Conservation (phyloP, 2,888 invertebrate species). For the Atrina japonica region DNA sequence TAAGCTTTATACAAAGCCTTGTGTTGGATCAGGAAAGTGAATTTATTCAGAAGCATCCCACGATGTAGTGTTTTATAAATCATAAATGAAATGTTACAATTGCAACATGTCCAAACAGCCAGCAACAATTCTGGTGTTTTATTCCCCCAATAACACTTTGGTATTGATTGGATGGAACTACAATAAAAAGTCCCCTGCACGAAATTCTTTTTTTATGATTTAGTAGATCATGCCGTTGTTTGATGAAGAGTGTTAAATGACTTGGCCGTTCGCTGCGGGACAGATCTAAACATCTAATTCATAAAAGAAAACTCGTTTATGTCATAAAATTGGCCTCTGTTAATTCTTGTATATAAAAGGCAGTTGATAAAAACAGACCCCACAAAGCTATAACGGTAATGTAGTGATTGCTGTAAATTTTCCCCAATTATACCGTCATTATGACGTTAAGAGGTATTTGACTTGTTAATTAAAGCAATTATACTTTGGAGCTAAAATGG, state of each 20-base stretch:
- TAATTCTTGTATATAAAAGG: no score
- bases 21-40: constrained; percentile 7
- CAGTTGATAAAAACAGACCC: no score
- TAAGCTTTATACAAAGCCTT: constrained; percentile 2
- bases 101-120: constrained; percentile 7
- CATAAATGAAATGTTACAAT: constrained; percentile 19
- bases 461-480: constrained; percentile 14
- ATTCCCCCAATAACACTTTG: neutral
- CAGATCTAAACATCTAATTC: no score
- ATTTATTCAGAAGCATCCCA: constrained; percentile 4
- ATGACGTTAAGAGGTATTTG: constrained; percentile 14
- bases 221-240: constrained; percentile 2
- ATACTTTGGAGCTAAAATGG: constrained; percentile 5
- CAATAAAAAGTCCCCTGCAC: constrained; percentile 1
- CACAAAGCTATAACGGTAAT: no score
- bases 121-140: constrained; percentile 1
- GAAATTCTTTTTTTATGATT: neutral
- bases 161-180: constrained; percentile 2
- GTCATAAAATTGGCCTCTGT: no score
- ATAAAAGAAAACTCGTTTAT: no score
- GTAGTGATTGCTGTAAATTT: neutral
- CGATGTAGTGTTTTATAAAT: neutral
- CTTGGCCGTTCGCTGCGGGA: constrained; percentile 3
- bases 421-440: constrained; percentile 3
- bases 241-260: neutral